A percentile compares a stretch with the other conserved stretches of the same genome.
Conservation (phyloP, 2,797 vertebrate species). For the Channa striata region DNA sequence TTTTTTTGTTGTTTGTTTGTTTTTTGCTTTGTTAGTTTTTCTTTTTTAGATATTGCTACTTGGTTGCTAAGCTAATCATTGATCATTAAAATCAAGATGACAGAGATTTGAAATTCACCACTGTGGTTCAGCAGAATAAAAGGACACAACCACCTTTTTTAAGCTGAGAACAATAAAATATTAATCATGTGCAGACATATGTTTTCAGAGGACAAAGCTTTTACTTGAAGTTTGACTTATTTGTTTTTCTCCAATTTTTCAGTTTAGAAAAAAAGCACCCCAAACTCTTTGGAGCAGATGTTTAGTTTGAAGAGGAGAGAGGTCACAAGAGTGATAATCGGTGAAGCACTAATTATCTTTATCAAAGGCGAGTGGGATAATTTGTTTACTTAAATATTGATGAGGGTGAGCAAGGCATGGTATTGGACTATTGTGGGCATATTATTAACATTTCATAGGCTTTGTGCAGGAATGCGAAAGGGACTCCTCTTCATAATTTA, state of each 20-base stretch:
- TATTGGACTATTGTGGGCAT: conserved; percentile 98
- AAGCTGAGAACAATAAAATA: conserved; percentile 84
- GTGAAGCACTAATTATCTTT: conserved; percentile 98
- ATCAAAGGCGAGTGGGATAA: conserved; percentile 96
- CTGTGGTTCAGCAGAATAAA: conserved; percentile 55
- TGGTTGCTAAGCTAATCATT: conserved; percentile 66
- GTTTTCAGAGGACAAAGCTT: conserved; percentile 79
- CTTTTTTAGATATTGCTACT: conserved; percentile 39
- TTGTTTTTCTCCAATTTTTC: conserved; percentile 68
- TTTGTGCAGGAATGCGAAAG: conserved; percentile 99
- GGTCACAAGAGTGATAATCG: conserved; percentile 94
- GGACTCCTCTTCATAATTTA: conserved; percentile 99
- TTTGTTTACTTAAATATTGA: conserved; percentile 99
- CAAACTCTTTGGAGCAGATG: conserved; percentile 86
- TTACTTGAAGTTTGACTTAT: conserved; percentile 83
- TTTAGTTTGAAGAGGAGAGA: conserved; percentile 90
- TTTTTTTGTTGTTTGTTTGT: too few species aligned
- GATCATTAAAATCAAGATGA: conserved; percentile 67
- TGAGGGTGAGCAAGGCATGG: conserved; percentile 94
- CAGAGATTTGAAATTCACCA: conserved; percentile 48
- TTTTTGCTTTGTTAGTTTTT: not conserved
- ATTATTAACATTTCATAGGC: conserved; percentile 99
- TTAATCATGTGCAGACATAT: conserved; percentile 86
- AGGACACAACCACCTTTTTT: conserved; percentile 65
- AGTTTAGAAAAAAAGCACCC: conserved; percentile 49